Conservation (phyloP, 1,140 invertebrate genomes). For the Trichogramma pretiosum region DNA sequence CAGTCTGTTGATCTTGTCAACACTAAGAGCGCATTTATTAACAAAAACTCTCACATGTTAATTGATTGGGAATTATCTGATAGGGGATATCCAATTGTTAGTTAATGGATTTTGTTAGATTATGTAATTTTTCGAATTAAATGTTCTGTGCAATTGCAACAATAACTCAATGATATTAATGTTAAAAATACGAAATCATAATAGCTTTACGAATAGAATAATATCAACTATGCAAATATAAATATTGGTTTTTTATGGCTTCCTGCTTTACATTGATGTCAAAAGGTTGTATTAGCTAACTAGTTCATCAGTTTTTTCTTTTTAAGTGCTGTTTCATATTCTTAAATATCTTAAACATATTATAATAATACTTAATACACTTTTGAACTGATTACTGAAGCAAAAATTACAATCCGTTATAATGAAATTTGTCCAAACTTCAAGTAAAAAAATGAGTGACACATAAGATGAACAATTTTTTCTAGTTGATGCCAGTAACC, state of each 20-base stretch:
- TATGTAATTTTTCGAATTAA: constrained; percentile 9
- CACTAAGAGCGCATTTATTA: constrained; percentile 36
- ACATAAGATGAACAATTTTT: not conserved
- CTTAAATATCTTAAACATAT: constrained; percentile 12
- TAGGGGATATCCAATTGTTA: constrained; percentile 2
- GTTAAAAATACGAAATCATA: constrained; percentile 10
- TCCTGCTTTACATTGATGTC: too few species aligned
- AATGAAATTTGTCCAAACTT: not conserved
- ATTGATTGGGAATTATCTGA: constrained; percentile 29
- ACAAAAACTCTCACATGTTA: constrained; percentile 30
- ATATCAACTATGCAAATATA: too few species aligned
- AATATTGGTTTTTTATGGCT: too few species aligned
- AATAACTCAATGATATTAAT: constrained; percentile 8
- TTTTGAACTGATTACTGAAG: constrained; percentile 14
- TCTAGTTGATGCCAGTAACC: constrained; percentile 12
- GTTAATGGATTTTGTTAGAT: constrained; percentile 5
- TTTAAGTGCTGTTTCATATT: constrained; percentile 10
- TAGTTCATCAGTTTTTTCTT: too few species aligned
- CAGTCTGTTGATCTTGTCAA: constrained; percentile 34
- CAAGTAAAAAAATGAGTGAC: not conserved
- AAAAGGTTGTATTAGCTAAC: too few species aligned
- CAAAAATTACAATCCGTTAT: too few species aligned
- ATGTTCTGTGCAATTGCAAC: constrained; percentile 3
- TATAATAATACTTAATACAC: constrained; percentile 17
- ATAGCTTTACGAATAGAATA: constrained; percentile 11